These are phyloP conservation scores for Phyllotis vaccarum DNA, from an alignment of 2,797 vertebrate genomes.

Conservation along the genomic window DNA sequence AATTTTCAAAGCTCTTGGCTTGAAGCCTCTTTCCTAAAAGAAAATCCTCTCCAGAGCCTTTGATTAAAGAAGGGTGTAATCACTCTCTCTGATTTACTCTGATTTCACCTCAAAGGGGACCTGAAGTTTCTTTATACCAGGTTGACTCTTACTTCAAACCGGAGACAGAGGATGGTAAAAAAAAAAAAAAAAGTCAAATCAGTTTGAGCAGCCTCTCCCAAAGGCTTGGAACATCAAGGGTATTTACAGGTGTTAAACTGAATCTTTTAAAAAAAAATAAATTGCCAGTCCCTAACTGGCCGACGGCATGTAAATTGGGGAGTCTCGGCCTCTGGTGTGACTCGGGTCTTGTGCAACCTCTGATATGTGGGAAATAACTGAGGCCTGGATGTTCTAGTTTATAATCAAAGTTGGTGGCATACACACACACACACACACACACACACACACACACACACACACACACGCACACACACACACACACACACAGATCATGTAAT, in stretches of 20 bases:
- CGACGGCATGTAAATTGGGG: background rate
- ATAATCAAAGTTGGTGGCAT: background rate
- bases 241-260: slow-evolving; percentile 53
- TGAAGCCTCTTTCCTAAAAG: slow-evolving; percentile 73
- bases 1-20: slow-evolving; percentile 77
- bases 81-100: slow-evolving; percentile 81
- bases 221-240: slow-evolving; percentile 42
- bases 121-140: slow-evolving; percentile 64
- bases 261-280: slow-evolving; percentile 55
- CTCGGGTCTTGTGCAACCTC: slow-evolving; percentile 24
- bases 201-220: slow-evolving; percentile 70
- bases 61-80: slow-evolving; percentile 80
- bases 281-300: background rate
- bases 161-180: background rate
- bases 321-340: background rate
- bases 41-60: slow-evolving; percentile 73
- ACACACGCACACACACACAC: no score
- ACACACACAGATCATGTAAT: background rate
- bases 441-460: no score
- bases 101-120: slow-evolving; percentile 81
- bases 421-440: no score
- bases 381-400: background rate
- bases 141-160: slow-evolving; percentile 74
- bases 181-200: slow-evolving; percentile 38
- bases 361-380: slow-evolving; percentile 52